A percentile compares a stretch with the other conserved stretches of the same genome.
phyloP scores from a whole-genome alignment of 2,113 vertebrate species.

The Pelodiscus sinensis region DNA sequence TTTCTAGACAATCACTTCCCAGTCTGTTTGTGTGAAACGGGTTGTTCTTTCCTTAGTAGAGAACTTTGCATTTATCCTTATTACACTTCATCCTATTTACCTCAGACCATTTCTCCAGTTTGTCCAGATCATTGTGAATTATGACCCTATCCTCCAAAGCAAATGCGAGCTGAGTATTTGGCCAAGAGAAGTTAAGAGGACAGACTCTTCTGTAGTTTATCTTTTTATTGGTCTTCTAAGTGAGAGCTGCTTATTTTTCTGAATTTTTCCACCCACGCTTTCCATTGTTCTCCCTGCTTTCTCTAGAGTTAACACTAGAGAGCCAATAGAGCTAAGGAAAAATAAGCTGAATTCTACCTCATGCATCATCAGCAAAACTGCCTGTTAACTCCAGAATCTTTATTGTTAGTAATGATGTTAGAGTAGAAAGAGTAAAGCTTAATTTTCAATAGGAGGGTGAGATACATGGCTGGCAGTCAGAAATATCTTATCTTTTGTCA shows the following conservation, averaged over 20 bases:
- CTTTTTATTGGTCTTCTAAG: neutral
- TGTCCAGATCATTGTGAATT: no score
- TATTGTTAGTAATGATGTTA: neutral
- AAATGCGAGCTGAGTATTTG: neutral
- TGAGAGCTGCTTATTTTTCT: neutral
- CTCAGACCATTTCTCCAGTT: no score
- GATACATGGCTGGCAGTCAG: slow-evolving; percentile 16
- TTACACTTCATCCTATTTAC: no score
- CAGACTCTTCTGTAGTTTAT: neutral
- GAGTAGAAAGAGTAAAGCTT: slow-evolving; percentile 26
- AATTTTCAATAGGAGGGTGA: slow-evolving; percentile 38
- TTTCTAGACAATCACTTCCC: no score
- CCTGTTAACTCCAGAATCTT: neutral
- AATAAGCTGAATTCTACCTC: neutral
- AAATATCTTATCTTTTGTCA: slow-evolving; percentile 38
- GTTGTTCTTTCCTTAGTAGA: no score
- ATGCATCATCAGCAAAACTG: neutral
- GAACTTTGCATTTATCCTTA: no score
- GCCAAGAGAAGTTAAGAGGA: neutral
- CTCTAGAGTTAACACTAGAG: neutral
- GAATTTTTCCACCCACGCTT: neutral
- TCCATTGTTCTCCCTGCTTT: neutral
- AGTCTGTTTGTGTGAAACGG: no score
- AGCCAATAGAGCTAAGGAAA: neutral
- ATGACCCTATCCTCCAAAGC: no score